Base-by-base conservation (phyloP, 2,797 vertebrate genomes). In the Melopsittacus undulatus region DNA sequence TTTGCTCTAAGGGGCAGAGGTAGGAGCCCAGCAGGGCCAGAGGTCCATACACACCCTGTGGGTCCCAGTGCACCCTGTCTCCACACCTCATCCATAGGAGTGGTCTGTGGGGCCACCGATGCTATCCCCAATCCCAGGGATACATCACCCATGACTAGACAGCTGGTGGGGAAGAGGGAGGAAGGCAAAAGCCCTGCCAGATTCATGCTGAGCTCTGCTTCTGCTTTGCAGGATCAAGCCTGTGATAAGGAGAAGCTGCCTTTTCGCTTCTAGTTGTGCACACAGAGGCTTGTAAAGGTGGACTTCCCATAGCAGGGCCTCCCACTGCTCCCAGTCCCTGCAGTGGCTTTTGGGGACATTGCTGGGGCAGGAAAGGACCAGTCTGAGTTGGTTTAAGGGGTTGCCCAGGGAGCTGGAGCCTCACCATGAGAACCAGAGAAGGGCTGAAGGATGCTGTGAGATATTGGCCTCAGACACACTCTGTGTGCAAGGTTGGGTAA, bases 311-410 rank as follows among this genome's bases (percentile, higher is more conserved):
- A 36, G 2, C 32, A 76, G 17, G 10, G 15, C 5, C 14, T 67
- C 13, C 52, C 0, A 0, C 12, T 0, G 1, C 29, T 64, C 16
- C 82, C 38, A 43, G 24, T 12, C 59, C 9, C 13, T 1, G 2
- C 26, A 3, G 2, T 1, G 29, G 49, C 20, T 67, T 61, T 8
- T 34, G 11, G 18, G 42, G 27, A 3, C 14, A 24, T 13, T 3
- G 0, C 0, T 75, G 45, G 22, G n/a, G 7, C 9, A 36, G n/a
- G 34, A 29, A 24, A 63, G n/a, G 49, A 62, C 4, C 12, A 17
- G 19, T 30, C 7, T 9, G 62, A 17, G 21, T 5, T 29, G 23
- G 26, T 73, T 46, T 4, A 13, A 56, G 23, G 21, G 19, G 56
- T 7, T 63, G 6, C 6, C 13, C 46, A n/a, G 30, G 32, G 20